Evolutionary conservation across 2,113 vertebrate genomes (phyloP), one percentile per base, ranked within the genome.

Genomic region (Xenus cinereus): DNA sequence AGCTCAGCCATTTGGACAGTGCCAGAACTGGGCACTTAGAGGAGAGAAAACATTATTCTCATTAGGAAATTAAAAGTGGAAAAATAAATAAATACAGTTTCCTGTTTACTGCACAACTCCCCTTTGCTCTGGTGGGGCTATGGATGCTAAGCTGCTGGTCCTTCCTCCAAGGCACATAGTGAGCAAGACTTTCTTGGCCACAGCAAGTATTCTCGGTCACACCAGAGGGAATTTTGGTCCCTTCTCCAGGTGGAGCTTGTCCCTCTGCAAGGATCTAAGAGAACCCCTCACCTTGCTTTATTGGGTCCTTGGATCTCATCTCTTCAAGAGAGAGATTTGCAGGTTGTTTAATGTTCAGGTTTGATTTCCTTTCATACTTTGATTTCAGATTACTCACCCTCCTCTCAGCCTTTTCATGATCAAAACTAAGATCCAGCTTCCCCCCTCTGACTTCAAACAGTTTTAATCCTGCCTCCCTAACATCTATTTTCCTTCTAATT

Each of bases 401-500:
- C 74, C 66, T 92, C 91, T 95, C 12, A 1, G 73, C 86, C 92
- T 93, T 96, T 95, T 95, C 84, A 92, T 89, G 86, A 96, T 97
- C 94, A 97, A 97, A 97, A 95, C 90, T 66, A 46, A 93, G 74
- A 97, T 87, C 81, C 91, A 87, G 84, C 87, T 95, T 95, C 50
- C 46, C 69, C 53, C 32, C 53, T 94, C 89, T 71, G 81, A 90
- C 94, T 95, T 97, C 94, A 96, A 92, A 91, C 84, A 93, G 22
- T 92, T 95, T 94, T 91, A 95, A 95, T 94, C 92, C 89, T 97
- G 69, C 92, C 95, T 95, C 71, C 84, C 94, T 93, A 94, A 92
- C 74, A 92, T 90, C 86, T 95, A 84, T 95, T 97, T 95, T 96
- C 89, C 81, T 79, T 95, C 86, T 89, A 92, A 95, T 96, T 97